Evolutionary conservation across 2,797 vertebrate genomes (phyloP).

Genomic region (Paedocypris micromegethes): DNA sequence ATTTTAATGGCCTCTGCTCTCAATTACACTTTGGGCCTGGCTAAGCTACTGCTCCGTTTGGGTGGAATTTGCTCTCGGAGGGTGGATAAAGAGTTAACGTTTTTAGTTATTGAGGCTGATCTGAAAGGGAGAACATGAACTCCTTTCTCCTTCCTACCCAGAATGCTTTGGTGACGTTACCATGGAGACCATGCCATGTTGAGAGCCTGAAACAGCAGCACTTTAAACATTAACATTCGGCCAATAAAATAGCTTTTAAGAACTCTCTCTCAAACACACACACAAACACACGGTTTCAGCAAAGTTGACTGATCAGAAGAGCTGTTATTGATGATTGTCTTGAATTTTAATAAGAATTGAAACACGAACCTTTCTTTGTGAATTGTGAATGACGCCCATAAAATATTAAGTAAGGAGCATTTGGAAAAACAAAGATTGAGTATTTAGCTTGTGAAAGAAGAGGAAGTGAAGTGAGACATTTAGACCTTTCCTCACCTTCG

Average conservation of each 20-base stretch:
- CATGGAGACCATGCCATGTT: constrained; percentile 52
- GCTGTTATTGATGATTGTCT: constrained; percentile 43
- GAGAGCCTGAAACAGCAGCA: constrained; percentile 51
- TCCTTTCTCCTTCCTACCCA: constrained; percentile 45
- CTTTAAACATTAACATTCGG: constrained; percentile 62
- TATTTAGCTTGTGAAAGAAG: constrained; percentile 16
- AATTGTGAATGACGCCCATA: no score
- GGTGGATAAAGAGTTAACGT: no score
- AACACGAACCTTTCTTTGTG: constrained; percentile 48
- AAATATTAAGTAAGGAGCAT: no score
- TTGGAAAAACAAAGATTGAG: background rate
- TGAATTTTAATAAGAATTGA: constrained; percentile 51
- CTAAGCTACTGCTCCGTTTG: background rate
- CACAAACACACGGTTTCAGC: constrained; percentile 6
- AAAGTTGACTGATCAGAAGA: constrained; percentile 18
- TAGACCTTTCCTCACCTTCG: constrained; percentile 71
- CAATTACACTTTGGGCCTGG: constrained; percentile 31
- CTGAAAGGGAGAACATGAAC: background rate
- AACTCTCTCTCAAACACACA: constrained; percentile 29
- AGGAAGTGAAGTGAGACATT: constrained; percentile 1
- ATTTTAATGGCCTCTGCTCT: background rate
- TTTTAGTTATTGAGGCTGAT: no score
- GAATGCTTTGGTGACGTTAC: constrained; percentile 51
- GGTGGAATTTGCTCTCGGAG: no score
- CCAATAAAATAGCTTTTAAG: constrained; percentile 54